Percentiles rank a stretch among this genome's conserved stretches.
Conservation (phyloP, 2,888 invertebrate genomes). For the Phragmatobia fuliginosa region DNA sequence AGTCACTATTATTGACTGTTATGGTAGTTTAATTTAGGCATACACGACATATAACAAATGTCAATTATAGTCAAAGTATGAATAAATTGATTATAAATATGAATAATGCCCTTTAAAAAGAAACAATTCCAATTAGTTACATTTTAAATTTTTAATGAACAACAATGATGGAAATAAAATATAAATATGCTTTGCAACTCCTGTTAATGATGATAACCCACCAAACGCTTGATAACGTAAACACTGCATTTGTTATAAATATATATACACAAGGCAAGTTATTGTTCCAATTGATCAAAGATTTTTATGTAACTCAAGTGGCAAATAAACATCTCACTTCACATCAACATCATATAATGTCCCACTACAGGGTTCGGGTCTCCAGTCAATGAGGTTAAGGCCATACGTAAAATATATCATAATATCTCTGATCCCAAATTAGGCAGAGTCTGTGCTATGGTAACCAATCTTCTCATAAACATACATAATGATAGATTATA, state of each 20-base stretch:
- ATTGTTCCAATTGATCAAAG: background rate
- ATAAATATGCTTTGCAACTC: background rate
- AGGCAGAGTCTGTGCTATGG: too few relatives aligned
- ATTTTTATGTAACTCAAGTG: background rate
- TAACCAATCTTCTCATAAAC: too few relatives aligned
- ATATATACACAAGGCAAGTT: background rate
- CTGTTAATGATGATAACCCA: slow-evolving; percentile 8
- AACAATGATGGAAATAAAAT: slow-evolving; percentile 6
- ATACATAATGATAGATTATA: too few relatives aligned
- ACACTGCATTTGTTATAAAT: slow-evolving; percentile 4
- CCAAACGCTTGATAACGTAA: slow-evolving; percentile 8
- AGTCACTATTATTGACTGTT: background rate
- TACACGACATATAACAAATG: too few relatives aligned
- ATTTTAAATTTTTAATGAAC: slow-evolving; percentile 10
- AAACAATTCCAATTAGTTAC: slow-evolving; percentile 1
- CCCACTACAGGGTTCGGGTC: too few relatives aligned
- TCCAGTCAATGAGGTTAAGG: too few relatives aligned
- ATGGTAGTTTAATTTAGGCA: background rate
- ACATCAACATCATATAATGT: too few relatives aligned
- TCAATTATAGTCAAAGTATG: too few relatives aligned
- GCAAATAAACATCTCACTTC: background rate
- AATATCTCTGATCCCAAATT: too few relatives aligned
- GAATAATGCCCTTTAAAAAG: background rate
- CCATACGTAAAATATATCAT: too few relatives aligned
- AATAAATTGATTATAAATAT: background rate